phyloP scores from a whole-genome alignment of 2,797 vertebrate species.

The Discoglossus pictus region DNA sequence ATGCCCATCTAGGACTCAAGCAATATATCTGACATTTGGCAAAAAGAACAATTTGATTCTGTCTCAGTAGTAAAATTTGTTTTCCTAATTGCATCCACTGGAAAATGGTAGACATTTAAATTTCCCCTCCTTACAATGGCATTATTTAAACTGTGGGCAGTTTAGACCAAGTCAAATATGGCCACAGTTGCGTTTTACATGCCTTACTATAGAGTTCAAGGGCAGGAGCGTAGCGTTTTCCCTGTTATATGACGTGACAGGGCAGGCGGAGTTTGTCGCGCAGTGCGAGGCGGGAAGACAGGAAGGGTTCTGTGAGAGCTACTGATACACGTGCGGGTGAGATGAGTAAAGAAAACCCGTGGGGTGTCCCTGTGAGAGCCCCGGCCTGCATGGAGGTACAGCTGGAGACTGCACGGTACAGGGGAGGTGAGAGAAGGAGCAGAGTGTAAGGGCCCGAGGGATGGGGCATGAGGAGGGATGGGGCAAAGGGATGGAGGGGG shows the following conservation, averaged over 20 bases:
- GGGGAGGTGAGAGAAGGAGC: conserved; percentile 68
- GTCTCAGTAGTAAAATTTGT: too few species aligned
- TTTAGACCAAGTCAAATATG: background rate
- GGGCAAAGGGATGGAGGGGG: too few species aligned
- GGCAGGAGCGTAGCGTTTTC: background rate
- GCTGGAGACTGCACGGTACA: conserved; percentile 81
- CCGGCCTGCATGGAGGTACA: conserved; percentile 94
- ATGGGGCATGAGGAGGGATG: too few species aligned
- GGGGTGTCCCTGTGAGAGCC: conserved; percentile 87
- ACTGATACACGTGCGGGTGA: conserved; percentile 19
- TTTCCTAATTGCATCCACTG: too few species aligned
- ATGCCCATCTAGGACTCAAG: too few species aligned
- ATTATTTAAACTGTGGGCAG: too few species aligned
- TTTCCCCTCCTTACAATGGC: too few species aligned
- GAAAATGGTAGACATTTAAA: too few species aligned
- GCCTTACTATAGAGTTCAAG: background rate
- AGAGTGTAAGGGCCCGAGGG: background rate
- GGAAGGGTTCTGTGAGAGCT: conserved; percentile 1
- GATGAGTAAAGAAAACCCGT: conserved; percentile 57
- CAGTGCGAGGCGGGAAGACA: conserved; percentile 13
- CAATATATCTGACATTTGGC: too few species aligned
- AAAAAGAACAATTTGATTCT: too few species aligned
- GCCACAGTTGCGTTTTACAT: background rate
- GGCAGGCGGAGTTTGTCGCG: conserved; percentile 1
- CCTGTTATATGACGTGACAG: background rate